Base-by-base conservation (phyloP, 1,140 invertebrate genomes). In the Metaphire vulgaris region DNA sequence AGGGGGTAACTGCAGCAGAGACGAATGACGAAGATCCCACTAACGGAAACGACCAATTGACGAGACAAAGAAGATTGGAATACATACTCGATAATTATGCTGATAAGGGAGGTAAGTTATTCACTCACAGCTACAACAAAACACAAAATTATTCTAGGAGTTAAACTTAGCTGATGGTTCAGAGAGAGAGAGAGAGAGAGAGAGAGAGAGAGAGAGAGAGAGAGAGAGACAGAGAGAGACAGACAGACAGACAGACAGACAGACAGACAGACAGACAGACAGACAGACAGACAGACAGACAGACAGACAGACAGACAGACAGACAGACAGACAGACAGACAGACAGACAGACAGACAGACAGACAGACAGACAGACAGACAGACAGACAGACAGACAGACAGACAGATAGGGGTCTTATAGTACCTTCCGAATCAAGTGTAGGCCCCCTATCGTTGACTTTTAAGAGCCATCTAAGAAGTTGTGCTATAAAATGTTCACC, bases 251-350 rank as follows among this genome's bases (percentile, higher is more conserved):
- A 79, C 34, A 77, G 75, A 79, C 74, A 79, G 75, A 79, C 70
- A 74, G 79, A 79, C 74, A 77, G 79, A 79, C 75, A 79, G 74
- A 79, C 69, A 79, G 77, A 77, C 70, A 79, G 77, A 77, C 56
- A 77, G 79, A 79, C 70, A 77, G 77, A 79, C 70, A 79, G 79
- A 79, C 69, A 74, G 79, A 79, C 69, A 77, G 77, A 79, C 71
- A 80, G 80, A 79, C 56, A 73, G 74, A 80, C 71, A 79, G 80
- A 76, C 71, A 77, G 74, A 80, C 69, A 80, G 79, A 80, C 74
- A 77, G 76, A 76, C 75, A 79, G 78, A 79, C 65, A 74, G 64
- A 82, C 65, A 74, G 72, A 74, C 29, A 69, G 67, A 73, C 21
- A 77, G 74, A 73, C 33, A 65, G 72, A 74, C 33, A 65, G 72